A percentile compares a stretch with the other conserved stretches of the same genome.
Conservation (phyloP, 2,888 invertebrate genomes). For the Drosophila conformis region DNA sequence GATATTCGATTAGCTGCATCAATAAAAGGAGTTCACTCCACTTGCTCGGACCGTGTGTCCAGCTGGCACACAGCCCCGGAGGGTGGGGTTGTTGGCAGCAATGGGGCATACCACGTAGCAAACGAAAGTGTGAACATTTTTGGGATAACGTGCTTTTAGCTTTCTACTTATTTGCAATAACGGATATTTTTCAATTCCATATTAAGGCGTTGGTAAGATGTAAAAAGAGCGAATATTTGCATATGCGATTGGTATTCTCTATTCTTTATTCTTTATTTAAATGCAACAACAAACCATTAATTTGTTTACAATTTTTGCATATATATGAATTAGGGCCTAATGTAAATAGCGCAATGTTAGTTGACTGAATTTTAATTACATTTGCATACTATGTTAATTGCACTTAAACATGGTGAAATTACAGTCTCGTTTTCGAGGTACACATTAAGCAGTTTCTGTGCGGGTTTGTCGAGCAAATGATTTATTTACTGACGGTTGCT, state of each 20-base stretch:
- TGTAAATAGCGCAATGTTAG: neutral
- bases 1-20: conserved; percentile 66
- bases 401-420: neutral
- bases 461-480: neutral
- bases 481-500: neutral
- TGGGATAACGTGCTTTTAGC: neutral
- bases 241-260: neutral
- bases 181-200: neutral
- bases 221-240: neutral
- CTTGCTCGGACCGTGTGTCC: conserved; percentile 14
- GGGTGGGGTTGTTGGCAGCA: neutral
- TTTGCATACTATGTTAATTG: too few species aligned
- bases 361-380: neutral
- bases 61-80: conserved; percentile 22
- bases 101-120: conserved; percentile 51
- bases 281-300: neutral
- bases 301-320: neutral
- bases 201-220: neutral
- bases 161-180: neutral
- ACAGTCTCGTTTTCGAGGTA: neutral
- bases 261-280: neutral
- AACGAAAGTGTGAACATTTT: conserved; percentile 58
- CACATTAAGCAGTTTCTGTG: neutral
- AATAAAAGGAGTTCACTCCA: conserved; percentile 33
- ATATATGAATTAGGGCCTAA: neutral